phyloP scores from a whole-genome alignment of 1,140 invertebrate genomes.

The Gryllus bimaculatus region DNA sequence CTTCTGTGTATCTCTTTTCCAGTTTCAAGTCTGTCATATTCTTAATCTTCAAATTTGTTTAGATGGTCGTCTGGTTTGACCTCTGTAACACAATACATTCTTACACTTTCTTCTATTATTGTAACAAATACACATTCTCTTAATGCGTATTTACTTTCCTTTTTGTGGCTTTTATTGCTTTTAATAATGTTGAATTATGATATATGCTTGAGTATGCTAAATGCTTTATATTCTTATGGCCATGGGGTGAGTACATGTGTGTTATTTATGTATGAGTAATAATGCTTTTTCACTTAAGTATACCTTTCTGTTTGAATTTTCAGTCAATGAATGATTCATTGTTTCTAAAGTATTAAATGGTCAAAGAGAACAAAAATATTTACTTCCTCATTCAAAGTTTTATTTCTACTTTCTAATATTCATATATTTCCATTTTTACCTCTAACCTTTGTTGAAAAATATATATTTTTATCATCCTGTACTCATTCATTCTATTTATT shows the following conservation, averaged over 20 bases:
- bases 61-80: slow-evolving; percentile 19
- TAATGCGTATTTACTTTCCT: neutral
- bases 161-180: neutral
- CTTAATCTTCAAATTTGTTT: slow-evolving; percentile 14
- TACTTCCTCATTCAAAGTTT: no score
- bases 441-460: neutral
- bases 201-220: slow-evolving; percentile 7
- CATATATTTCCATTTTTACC: neutral
- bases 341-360: neutral
- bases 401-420: neutral
- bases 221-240: slow-evolving; percentile 6
- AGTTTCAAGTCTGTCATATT: slow-evolving; percentile 16
- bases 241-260: neutral
- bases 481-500: neutral
- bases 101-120: slow-evolving; percentile 13
- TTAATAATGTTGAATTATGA: neutral
- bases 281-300: neutral
- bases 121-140: slow-evolving; percentile 9
- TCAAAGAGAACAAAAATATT: no score
- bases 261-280: neutral
- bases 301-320: neutral
- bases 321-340: neutral
- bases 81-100: slow-evolving; percentile 16
- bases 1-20: slow-evolving; percentile 18
- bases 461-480: neutral